phyloP scores from a whole-genome alignment of 2,797 vertebrate genomes.

The Channa striata region DNA sequence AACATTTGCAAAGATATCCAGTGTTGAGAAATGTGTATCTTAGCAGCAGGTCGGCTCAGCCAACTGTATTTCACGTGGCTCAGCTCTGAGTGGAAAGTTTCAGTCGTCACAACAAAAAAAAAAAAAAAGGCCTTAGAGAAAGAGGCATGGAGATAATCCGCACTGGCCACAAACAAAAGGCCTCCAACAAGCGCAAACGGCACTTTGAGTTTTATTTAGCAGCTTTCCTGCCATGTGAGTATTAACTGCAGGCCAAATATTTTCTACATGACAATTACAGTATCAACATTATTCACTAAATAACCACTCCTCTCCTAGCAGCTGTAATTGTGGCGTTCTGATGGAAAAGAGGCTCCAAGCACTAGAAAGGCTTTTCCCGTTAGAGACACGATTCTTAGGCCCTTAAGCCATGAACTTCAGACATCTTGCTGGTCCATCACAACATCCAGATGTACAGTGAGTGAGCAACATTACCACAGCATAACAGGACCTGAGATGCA shows the following conservation, averaged over 20 bases:
- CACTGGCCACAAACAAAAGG: conserved; percentile 15
- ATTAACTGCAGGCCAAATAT: conserved; percentile 38
- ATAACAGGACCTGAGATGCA: conserved; percentile 42
- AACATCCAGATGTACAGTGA: conserved; percentile 42
- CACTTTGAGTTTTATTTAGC: conserved; percentile 28
- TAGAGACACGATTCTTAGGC: conserved; percentile 22
- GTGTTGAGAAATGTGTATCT: conserved; percentile 29
- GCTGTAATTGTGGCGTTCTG: conserved; percentile 34
- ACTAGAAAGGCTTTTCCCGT: neutral
- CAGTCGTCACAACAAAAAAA: conserved; percentile 46
- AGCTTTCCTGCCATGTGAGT: conserved; percentile 16
- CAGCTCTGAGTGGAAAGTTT: conserved; percentile 47
- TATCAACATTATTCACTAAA: conserved; percentile 21
- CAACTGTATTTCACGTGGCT: conserved; percentile 31
- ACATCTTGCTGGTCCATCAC: conserved; percentile 16
- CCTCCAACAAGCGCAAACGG: conserved; percentile 24
- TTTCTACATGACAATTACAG: conserved; percentile 8
- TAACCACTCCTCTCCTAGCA: conserved; percentile 15
- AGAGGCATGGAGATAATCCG: conserved; percentile 23
- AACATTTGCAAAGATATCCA: conserved; percentile 24
- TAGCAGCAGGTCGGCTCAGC: conserved; percentile 26
- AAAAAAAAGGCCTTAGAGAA: conserved; percentile 30
- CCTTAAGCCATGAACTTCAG: conserved; percentile 32
- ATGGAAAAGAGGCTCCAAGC: conserved; percentile 40
- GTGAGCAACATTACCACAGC: conserved; percentile 43